Base-by-base conservation (phyloP, 2,888 invertebrate genomes). In the Leptinotarsa juncta region DNA sequence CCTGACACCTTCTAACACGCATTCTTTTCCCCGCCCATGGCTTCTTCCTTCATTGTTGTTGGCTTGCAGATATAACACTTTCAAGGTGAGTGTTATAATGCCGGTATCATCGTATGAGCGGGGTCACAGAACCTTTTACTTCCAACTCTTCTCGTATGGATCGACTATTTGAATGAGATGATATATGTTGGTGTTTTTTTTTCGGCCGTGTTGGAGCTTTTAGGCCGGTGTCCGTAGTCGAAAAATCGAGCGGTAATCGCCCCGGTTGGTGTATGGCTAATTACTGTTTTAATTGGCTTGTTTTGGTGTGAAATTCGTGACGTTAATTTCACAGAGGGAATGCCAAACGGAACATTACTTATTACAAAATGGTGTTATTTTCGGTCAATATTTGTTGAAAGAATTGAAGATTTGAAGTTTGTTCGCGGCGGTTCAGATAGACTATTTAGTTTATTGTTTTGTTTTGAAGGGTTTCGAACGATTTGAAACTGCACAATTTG, bases 51-150 rank as follows among this genome's bases (percentile, higher is more conserved):
- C 71, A 75, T 76, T 74, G 76, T 76, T 76, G 74, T 72, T 62
- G 67, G 71, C 72, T 78, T 75, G 78, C 78, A 78, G 77, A 78
- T 78, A 77, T 72, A 78, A 77, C 77, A 75, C 78, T 77, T 72
- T 75, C 77, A 78, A 78, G 78, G 78, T 77, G 78, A 78, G 77
- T 77, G 77, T 78, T 78, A 75, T 78, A 78, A 77, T 77, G 75
- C 77, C 68, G 62, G 50, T 67, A 70, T 70, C 73, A 77, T 75
- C 75, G 74, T 75, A 75, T 70, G 62, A 72, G 73, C 70, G 78
- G 71, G 78, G 78, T 78, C 78, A 78, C 71, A 75, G 77, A 78
- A 77, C 78, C 74, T 77, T 74, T 74, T 76, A 73, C 76, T 71
- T 69, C 70, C 70, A 73, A 73, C 70, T 73, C 70, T 73, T 62